phyloP scores from a whole-genome alignment of 1,140 invertebrate species.

The Monomorium pharaonis region DNA sequence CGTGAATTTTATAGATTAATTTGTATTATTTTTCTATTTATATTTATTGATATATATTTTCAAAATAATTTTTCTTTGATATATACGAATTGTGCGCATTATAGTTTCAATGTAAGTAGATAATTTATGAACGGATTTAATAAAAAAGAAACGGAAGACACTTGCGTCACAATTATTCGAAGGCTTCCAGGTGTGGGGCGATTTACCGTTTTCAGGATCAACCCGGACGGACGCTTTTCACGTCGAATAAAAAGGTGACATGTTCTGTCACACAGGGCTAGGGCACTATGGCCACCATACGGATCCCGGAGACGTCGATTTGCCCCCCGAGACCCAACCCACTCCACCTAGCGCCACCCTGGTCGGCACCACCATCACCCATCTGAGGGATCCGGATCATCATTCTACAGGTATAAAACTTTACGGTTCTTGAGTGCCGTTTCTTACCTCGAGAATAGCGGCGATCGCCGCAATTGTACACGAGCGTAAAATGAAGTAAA shows the following conservation, averaged over 20 bases:
- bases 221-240: conserved; percentile 79
- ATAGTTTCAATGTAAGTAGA: neutral
- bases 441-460: neutral
- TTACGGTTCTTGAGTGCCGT: neutral
- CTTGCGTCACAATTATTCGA: neutral
- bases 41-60: neutral
- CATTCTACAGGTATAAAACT: conserved; percentile 80
- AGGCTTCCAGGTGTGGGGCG: conserved; percentile 76
- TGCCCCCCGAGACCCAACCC: conserved; percentile 84
- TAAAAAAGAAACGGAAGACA: neutral
- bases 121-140: neutral
- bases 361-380: conserved; percentile 84
- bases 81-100: neutral
- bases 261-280: conserved; percentile 85
- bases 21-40: neutral
- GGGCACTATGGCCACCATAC: conserved; percentile 85
- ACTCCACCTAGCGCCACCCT: conserved; percentile 85
- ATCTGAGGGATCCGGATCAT: conserved; percentile 82
- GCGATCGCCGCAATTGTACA: neutral
- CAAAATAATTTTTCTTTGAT: neutral
- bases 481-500: neutral
- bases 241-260: conserved; percentile 84
- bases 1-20: neutral
- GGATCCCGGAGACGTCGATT: conserved; percentile 84
- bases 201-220: conserved; percentile 65